Base-by-base conservation (phyloP, 2,888 invertebrate species). In the Ypsolopha scabrella region DNA sequence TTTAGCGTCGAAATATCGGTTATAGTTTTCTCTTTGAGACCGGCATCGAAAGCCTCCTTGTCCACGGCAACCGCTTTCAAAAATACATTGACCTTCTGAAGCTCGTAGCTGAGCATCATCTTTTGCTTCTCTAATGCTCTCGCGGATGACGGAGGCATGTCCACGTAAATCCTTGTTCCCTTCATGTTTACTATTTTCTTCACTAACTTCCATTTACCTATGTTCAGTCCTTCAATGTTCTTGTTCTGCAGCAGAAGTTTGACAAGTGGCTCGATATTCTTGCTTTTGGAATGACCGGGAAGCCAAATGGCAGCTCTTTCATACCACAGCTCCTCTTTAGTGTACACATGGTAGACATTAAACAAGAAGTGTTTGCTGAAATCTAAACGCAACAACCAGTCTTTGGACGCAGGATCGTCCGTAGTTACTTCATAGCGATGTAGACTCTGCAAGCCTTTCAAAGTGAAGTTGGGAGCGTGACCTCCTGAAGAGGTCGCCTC, bases 301-400 rank as follows among this genome's bases (percentile, higher is more conserved):
- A 86, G 63, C 81, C 82, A 83, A 34, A 86, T 68, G 6, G 82
- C 82, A 0, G 80, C 83, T 1, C 85, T 70, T 56, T 85, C 81
- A 57, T 74, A 81, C 81, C 80, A 82, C 53, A 82, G 54, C 58
- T 85, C 77, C 56, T 85, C 82, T 38, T 75, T 72, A 0, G 75
- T 77, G 56, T 81, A 83, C 10, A 80, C 75, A 8, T n/a, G n/a
- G n/a, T 83, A 58, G 1, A 81, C 71, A 53, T 73, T 68, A 57
- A 80, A 81, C 10, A 61, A 56, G 11, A 53, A 53, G 37, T 80
- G 76, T 1, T 64, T 61, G 24, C 65, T 67, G 58, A 80, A 83
- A 67, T 81, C 68, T 56, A 81, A 62, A 46, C 64, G 62, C 33
- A 75, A 36, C 41, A 85, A 62, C 85, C 85, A 86, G 54, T 77